Conservation (phyloP, 2,888 invertebrate genomes). For the Leptinotarsa haldemani region DNA sequence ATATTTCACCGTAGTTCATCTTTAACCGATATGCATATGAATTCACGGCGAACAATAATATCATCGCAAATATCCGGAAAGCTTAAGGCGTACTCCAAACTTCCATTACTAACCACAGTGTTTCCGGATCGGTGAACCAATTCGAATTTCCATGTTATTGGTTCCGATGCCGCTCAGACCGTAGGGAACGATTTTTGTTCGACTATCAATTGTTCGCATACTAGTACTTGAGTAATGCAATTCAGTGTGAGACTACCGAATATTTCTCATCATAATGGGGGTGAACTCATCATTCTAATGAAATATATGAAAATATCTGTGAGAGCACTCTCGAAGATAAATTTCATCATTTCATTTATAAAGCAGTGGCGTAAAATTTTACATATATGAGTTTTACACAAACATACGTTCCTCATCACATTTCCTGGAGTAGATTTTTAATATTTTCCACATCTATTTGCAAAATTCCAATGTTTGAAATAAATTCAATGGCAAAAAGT, state of each 20-base stretch:
- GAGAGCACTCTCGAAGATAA: too few species aligned
- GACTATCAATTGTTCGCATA: slow-evolving; percentile 8
- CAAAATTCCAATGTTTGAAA: too few species aligned
- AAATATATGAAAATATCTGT: too few species aligned
- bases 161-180: slow-evolving; percentile 41
- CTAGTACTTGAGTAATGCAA: neutral
- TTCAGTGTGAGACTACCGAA: neutral
- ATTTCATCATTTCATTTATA: too few species aligned
- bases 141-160: slow-evolving; percentile 50
- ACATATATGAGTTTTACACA: too few species aligned
- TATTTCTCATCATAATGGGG: neutral
- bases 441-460: too few species aligned
- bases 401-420: too few species aligned
- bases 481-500: too few species aligned
- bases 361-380: too few species aligned
- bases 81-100: slow-evolving; percentile 32
- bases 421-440: too few species aligned
- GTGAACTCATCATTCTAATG: neutral
- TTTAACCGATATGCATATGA: neutral
- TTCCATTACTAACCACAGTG: slow-evolving; percentile 43
- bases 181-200: slow-evolving; percentile 38
- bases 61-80: slow-evolving; percentile 36
- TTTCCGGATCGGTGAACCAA: slow-evolving; percentile 48
- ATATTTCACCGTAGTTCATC: too few species aligned
- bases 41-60: slow-evolving; percentile 8